Evolutionary conservation across 1,140 invertebrate genomes (phyloP), one percentile per base, ranked within the genome.

Genomic region (Drosophila hydei): DNA sequence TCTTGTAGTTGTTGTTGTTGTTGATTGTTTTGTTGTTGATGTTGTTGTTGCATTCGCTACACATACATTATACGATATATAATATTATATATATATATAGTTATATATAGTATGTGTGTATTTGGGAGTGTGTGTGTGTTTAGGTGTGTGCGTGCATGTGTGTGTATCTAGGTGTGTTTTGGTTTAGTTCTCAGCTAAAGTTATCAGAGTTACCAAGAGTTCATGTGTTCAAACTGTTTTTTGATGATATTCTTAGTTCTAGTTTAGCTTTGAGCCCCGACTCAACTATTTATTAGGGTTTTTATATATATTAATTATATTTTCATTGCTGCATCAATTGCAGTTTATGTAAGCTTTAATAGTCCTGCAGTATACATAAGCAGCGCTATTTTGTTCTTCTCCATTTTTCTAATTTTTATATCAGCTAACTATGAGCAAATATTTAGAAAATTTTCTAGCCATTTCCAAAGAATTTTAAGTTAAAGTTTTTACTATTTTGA

Each of bases 11-110:
- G 65, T 68, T 73, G 64, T 55, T 79, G 61, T 71, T 64, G 55
- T 76, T 72, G 73, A 81, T 83, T 79, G 55, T 64, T 50, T 55
- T 74, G 65, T 60, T 76, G 79, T 73, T 89, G 70, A 75, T 76
- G 65, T 52, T 77, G 64, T 61, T 78, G 51, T 84, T 80, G 59
- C 54, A 70, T 70, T 71, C 56, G 68, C 71, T 71, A 87, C 77
- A 80, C 72, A 77, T 75, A 77, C 59, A 64, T 47, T 71, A 72
- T 64, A 71, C 51, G 48, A 62, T 71, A 43, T 50, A 71, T 48
- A 45, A 62, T 71, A 43, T 48, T 27, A 52, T 42, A 27, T 42
- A 55, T 42, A 42, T 14, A 42, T 55, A 21, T 42, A 23, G 7
- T 38, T 30, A 59, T 43, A 21, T 51, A 30, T 43, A 4, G 50